A percentile compares a stretch with the other conserved stretches of the same genome.
Conservation (phyloP, 1,140 invertebrate genomes). For the Eupristina koningsbergeri region DNA sequence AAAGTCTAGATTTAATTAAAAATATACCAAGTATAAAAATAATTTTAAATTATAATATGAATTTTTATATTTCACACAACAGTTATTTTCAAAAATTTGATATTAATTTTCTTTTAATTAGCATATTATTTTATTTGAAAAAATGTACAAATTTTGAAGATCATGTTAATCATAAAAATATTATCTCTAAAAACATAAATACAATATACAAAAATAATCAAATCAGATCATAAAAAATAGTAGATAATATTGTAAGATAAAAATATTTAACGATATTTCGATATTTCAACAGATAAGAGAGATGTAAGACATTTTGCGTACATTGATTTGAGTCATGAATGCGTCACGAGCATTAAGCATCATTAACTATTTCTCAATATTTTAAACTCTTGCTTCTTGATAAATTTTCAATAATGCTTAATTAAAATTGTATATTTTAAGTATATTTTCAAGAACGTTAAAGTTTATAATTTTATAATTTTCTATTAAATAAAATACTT, state of each 20-base stretch:
- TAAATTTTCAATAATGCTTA: background rate
- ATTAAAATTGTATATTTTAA: too few relatives aligned
- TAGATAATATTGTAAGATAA: background rate
- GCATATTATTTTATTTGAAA: background rate
- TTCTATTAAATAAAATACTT: too few relatives aligned
- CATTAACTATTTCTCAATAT: background rate
- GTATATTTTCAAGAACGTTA: too few relatives aligned
- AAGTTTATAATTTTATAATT: too few relatives aligned
- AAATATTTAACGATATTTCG: background rate
- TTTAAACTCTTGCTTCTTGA: background rate
- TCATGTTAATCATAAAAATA: background rate
- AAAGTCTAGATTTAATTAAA: too few relatives aligned
- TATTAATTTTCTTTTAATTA: background rate
- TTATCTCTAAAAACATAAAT: background rate
- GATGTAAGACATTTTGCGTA: background rate
- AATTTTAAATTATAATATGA: too few relatives aligned
- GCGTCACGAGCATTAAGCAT: background rate
- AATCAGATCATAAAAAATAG: background rate
- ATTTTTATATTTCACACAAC: too few relatives aligned
- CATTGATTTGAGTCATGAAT: background rate
- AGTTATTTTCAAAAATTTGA: background rate
- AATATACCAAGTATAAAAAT: too few relatives aligned
- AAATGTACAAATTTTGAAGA: background rate
- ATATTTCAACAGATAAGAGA: background rate
- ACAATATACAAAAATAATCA: background rate